phyloP scores from a whole-genome alignment of 2,113 vertebrate genomes.

The Bujurquina vittata region DNA sequence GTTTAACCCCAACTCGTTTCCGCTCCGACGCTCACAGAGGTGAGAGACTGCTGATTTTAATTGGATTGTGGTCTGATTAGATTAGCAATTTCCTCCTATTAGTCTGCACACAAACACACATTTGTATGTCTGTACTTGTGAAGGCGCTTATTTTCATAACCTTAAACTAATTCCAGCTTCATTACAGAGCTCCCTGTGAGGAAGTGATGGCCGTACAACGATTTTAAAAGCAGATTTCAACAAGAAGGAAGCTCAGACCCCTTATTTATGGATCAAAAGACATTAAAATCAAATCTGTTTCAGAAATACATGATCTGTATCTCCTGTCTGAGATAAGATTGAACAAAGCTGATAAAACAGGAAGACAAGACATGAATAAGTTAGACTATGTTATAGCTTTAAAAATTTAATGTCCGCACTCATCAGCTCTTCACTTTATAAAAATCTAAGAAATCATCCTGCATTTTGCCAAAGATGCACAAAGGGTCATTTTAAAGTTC shows the following conservation, averaged over 20 bases:
- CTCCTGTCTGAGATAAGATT: not conserved
- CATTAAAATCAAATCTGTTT: not conserved
- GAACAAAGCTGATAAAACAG: not conserved
- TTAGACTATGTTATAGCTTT: accelerated
- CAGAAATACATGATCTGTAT: not conserved
- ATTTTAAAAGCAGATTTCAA: not conserved
- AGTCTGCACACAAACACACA: not conserved
- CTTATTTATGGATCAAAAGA: not conserved
- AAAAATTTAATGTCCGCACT: not conserved
- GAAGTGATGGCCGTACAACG: too few species aligned
- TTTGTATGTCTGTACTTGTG: not conserved
- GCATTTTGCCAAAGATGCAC: too few species aligned
- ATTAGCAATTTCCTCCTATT: not conserved
- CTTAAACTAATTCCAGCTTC: not conserved
- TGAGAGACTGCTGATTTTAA: slow-evolving; percentile 6
- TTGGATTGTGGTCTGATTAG: not conserved
- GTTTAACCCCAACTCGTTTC: not conserved
- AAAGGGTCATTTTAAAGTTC: not conserved
- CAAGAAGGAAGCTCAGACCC: not conserved
- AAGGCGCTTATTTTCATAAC: not conserved
- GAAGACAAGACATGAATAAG: not conserved
- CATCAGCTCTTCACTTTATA: not conserved
- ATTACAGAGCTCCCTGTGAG: not conserved
- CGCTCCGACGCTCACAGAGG: not conserved
- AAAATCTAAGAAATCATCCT: not conserved